Conservation (phyloP, 2,888 invertebrate genomes). For the Abrostola triplasia region DNA sequence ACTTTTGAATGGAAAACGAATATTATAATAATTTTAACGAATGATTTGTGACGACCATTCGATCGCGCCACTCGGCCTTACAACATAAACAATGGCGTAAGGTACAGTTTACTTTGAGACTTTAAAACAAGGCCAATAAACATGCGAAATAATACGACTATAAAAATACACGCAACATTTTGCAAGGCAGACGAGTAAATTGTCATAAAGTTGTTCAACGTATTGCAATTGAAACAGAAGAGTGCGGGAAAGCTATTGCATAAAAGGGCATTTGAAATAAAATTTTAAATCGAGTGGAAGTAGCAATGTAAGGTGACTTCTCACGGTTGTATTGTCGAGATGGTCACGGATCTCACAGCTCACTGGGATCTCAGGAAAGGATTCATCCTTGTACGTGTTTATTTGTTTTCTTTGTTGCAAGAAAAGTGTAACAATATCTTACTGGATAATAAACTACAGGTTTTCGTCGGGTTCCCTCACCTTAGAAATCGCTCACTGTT, state of each 20-base stretch:
- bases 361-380: too few species aligned
- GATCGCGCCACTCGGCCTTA: not conserved
- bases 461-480: too few species aligned
- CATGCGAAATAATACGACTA: not conserved
- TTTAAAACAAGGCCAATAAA: conserved; percentile 3
- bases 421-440: too few species aligned
- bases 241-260: conserved; percentile 31
- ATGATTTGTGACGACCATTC: not conserved
- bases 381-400: too few species aligned
- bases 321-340: not conserved
- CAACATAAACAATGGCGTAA: not conserved
- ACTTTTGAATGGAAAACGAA: not conserved
- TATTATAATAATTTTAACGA: not conserved
- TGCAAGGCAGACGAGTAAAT: not conserved
- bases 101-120: not conserved
- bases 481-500: too few species aligned
- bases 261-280: conserved; percentile 27
- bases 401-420: too few species aligned
- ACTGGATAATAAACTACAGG: too few species aligned
- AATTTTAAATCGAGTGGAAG: conserved; percentile 19
- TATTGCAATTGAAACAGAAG: conserved; percentile 27
- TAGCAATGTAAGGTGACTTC: conserved; percentile 9
- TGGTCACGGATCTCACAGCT: too few species aligned
- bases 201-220: conserved; percentile 24
- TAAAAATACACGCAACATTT: conserved; percentile 6